phyloP scores from a whole-genome alignment of 2,113 vertebrate genomes.

The Hipposideros armiger region DNA sequence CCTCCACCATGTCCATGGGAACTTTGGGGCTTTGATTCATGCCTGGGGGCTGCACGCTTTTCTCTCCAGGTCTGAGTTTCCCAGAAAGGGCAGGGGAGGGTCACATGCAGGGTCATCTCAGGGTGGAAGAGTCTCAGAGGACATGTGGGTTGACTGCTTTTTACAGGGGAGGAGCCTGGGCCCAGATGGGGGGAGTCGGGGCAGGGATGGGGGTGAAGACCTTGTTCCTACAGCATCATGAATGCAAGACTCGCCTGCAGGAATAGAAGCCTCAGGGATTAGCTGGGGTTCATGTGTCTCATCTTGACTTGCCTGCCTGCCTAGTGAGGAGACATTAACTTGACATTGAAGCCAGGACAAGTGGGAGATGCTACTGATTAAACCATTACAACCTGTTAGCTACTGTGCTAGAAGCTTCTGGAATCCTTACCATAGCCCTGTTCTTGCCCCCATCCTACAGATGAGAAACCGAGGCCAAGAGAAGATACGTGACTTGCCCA shows the following conservation, averaged over 20 bases:
- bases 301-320: background rate
- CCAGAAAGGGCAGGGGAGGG: background rate
- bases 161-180: background rate
- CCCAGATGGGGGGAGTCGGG: accelerated
- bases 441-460: background rate
- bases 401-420: background rate
- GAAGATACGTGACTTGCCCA: background rate
- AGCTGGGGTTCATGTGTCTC: accelerated
- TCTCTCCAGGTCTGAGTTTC: background rate
- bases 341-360: background rate
- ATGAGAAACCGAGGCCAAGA: background rate
- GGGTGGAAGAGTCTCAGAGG: background rate
- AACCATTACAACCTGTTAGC: accelerated
- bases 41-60: background rate
- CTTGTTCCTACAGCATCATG: accelerated
- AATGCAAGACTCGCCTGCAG: accelerated
- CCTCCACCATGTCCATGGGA: no score
- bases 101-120: background rate
- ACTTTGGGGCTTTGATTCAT: background rate
- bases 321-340: background rate
- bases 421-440: background rate
- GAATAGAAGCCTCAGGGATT: background rate
- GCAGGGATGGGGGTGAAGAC: background rate
- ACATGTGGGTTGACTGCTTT: no score
- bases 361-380: background rate